phyloP scores from a whole-genome alignment of 2,113 vertebrate genomes.

The Fulmarus glacialis region DNA sequence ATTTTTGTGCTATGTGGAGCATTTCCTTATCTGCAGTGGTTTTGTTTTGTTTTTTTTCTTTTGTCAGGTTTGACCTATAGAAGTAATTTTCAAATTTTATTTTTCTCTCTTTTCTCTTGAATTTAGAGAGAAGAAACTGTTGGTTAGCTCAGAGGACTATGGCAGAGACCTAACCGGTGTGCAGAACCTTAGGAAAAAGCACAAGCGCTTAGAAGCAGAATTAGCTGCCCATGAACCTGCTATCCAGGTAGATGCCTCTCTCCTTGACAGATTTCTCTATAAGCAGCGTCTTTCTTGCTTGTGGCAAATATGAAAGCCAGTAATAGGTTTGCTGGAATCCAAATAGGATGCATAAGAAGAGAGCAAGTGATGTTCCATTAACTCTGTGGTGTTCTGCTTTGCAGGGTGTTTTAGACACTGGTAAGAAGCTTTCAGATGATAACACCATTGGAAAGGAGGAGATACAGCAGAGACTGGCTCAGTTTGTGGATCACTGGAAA shows the following conservation, averaged over 20 bases:
- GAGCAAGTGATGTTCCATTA: background rate
- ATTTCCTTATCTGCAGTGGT: background rate
- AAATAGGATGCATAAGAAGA: background rate
- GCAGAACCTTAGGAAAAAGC: conserved; percentile 98
- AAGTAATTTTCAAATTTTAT: background rate
- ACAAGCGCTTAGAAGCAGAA: conserved; percentile 96
- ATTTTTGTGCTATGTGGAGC: background rate
- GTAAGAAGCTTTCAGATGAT: conserved; percentile 94
- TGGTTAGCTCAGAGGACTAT: conserved; percentile 97
- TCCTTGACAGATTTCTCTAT: background rate
- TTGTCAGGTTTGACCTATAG: background rate
- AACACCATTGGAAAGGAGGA: conserved; percentile 98
- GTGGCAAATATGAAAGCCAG: background rate
- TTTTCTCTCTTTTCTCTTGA: background rate
- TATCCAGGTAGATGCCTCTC: conserved; percentile 84
- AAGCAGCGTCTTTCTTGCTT: background rate
- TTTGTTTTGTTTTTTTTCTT: background rate
- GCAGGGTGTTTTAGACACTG: conserved; percentile 94
- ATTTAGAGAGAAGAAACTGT: conserved; percentile 92
- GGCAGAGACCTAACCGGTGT: conserved; percentile 97
- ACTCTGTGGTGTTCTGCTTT: background rate
- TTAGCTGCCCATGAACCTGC: conserved; percentile 94
- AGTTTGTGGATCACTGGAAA: conserved; percentile 97
- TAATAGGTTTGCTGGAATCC: background rate
- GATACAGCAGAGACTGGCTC: conserved; percentile 94